Base-by-base conservation (phyloP, 2,797 vertebrate genomes). In the Gobio occitaniae region DNA sequence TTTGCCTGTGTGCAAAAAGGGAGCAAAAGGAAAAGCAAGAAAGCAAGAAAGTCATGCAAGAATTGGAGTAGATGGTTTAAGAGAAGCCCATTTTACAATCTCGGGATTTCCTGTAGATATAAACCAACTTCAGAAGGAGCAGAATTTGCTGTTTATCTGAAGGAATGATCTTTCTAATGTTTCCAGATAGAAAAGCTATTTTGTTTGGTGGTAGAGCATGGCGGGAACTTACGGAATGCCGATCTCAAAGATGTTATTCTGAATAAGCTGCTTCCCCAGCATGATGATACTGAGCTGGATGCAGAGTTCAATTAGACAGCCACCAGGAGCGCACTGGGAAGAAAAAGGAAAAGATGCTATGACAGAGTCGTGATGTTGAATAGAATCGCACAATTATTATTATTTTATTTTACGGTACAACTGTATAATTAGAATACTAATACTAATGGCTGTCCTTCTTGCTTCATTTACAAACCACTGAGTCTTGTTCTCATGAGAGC, bases 241-340 rank as follows among this genome's bases (percentile, higher is more conserved):
- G 6, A 99, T 99, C 93, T 99, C 98, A 91, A 99, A 99, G 86
- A 99, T 93, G 93, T 99, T 99, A 92, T 99, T 99, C 92, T 99
- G 98, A 88, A 99, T 99, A 86, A 99, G 93, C 93, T 99, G 98
- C 86, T 99, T 99, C 65, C 98, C 98, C 90, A 99, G 88, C 98
- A 99, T 99, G 92, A 99, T 99, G 95, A 99, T 99, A 92, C 98
- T 99, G 87, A 99, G 96, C 92, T 99, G 98, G 83, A 99, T 96
- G 88, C 98, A 99, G 74, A 99, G 90, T 90, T 99, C 98, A 85
- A 99, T 99, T 84, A 99, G 95, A 91, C 98, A 99, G 88, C 98
- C 98, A 48, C 98, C 98, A 0, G 98, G 98, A 68, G 98, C 97
- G 88, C 98, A 99, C 98, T 99, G 92, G 16, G 4, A 75, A 50